phyloP scores from a whole-genome alignment of 1,140 invertebrate genomes.

The Brachionus rubens region DNA sequence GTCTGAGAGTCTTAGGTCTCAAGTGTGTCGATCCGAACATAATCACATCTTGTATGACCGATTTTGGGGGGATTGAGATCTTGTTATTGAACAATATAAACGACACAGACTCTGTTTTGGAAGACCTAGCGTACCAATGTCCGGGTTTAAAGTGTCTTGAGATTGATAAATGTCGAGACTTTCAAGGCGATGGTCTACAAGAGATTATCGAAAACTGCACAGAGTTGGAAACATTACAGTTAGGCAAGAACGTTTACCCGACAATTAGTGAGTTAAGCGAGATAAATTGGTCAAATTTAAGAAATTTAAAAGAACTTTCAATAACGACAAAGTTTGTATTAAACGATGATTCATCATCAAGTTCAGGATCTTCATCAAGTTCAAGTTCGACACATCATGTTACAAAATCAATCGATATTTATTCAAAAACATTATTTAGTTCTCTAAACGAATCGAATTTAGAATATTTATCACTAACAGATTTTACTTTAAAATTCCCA shows the following conservation, averaged over 20 bases:
- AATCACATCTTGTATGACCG: slow-evolving; percentile 12
- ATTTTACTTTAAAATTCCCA: slow-evolving; percentile 38
- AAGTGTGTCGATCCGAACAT: slow-evolving; percentile 47
- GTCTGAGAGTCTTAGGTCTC: slow-evolving; percentile 18
- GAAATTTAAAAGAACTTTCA: background rate
- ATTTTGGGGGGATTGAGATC: slow-evolving; percentile 1
- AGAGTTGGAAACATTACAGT: slow-evolving; percentile 38
- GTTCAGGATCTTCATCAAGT: background rate
- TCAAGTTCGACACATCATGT: background rate
- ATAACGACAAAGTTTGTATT: slow-evolving; percentile 32
- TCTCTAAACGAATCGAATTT: slow-evolving; percentile 16
- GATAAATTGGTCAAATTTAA: slow-evolving; percentile 31
- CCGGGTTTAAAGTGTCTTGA: slow-evolving; percentile 23
- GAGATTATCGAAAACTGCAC: background rate
- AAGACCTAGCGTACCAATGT: slow-evolving; percentile 10
- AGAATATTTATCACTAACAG: slow-evolving; percentile 22
- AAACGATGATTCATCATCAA: background rate
- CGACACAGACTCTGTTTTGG: slow-evolving; percentile 29
- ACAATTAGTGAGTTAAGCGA: slow-evolving; percentile 14
- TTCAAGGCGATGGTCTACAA: slow-evolving; percentile 26
- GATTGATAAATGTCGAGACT: slow-evolving; percentile 31
- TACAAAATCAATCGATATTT: background rate
- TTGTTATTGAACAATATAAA: slow-evolving; percentile 38
- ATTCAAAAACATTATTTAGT: slow-evolving; percentile 20
- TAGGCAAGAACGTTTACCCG: slow-evolving; percentile 38